phyloP scores from a whole-genome alignment of 1,140 invertebrate species.

The Meloidogyne exigua region DNA sequence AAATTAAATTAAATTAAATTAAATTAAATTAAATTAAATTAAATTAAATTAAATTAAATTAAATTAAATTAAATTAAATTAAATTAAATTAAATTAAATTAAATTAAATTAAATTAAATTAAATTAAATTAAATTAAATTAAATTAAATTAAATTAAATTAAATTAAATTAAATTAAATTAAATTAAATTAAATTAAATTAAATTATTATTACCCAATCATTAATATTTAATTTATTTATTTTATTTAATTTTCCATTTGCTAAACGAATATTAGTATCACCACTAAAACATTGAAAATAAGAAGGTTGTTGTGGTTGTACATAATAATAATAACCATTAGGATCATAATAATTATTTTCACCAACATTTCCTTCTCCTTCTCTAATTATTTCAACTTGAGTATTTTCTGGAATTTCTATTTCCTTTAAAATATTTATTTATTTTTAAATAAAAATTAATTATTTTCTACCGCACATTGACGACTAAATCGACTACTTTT shows the following conservation, averaged over 20 bases:
- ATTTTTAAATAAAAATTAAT: neutral
- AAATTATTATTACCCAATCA: constrained; percentile 45
- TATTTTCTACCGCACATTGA: neutral
- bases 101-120: neutral
- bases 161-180: constrained; percentile 22
- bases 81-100: constrained; percentile 25
- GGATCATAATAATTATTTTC: neutral
- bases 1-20: constrained; percentile 5
- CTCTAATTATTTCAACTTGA: neutral
- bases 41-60: constrained; percentile 14
- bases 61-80: constrained; percentile 4
- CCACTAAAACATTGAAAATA: constrained; percentile 44
- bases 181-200: constrained; percentile 5
- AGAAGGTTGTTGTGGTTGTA: neutral
- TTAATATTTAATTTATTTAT: constrained; percentile 44
- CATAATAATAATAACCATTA: constrained; percentile 6
- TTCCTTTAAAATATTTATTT: constrained; percentile 4
- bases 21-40: constrained; percentile 16
- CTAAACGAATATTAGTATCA: constrained; percentile 40
- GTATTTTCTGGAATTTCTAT: constrained; percentile 9
- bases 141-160: constrained; percentile 5
- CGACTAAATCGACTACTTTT: neutral
- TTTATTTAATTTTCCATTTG: constrained; percentile 39
- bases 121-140: constrained; percentile 26
- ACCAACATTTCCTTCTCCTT: neutral